A percentile compares a stretch with the other conserved stretches of the same genome.
These are phyloP conservation scores for Threskiornis aethiopicus DNA, from an alignment of 2,797 vertebrate species.

Conservation along the genomic window DNA sequence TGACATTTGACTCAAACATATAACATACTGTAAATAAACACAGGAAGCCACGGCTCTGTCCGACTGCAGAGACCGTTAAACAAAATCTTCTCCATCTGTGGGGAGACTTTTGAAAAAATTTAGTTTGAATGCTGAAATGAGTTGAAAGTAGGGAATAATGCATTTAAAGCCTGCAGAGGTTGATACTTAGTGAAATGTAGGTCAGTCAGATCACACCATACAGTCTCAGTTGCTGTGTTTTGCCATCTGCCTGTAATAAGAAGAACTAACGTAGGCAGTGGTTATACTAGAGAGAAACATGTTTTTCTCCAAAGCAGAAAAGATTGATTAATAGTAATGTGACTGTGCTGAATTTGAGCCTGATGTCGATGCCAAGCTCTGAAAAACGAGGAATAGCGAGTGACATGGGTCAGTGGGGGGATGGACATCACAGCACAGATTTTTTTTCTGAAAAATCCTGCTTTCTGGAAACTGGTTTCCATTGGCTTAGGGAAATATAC, in stretches of 20 bases:
- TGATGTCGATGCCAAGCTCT: not conserved
- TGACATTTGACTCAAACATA: not conserved
- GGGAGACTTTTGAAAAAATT: not conserved
- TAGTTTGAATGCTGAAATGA: not conserved
- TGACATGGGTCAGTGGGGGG: not conserved
- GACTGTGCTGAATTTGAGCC: not conserved
- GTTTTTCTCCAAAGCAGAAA: slow-evolving; percentile 1
- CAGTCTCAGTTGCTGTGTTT: slow-evolving; percentile 8
- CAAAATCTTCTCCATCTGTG: not conserved
- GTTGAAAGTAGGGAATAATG: not conserved
- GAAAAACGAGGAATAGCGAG: not conserved
- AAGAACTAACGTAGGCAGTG: not conserved
- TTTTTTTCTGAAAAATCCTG: not conserved
- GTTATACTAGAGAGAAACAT: not conserved
- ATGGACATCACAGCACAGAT: not conserved
- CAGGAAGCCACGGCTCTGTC: not conserved
- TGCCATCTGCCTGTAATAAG: not conserved
- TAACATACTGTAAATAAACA: not conserved
- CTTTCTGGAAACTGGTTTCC: not conserved
- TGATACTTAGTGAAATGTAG: slow-evolving; percentile 13
- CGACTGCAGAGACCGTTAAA: not conserved
- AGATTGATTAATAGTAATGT: not conserved
- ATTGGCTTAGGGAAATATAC: not conserved
- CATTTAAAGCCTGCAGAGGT: not conserved
- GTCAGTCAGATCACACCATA: slow-evolving; percentile 9